Evolutionary conservation across 2,113 vertebrate genomes (phyloP).

Genomic region (Embiotoca jacksoni): DNA sequence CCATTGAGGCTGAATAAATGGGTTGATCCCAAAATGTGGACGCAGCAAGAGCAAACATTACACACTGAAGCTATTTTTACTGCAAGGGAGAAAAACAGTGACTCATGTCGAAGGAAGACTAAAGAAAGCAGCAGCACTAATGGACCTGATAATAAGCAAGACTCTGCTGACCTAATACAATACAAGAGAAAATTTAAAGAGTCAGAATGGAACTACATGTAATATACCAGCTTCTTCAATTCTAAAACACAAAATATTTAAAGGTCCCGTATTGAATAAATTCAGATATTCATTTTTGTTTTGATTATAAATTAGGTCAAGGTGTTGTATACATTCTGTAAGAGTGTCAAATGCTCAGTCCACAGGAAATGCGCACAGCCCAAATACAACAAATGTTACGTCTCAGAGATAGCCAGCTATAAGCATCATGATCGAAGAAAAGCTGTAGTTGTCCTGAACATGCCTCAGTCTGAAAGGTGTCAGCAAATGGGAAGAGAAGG

Average conservation of each 20-base stretch:
- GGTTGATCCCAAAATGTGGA: constrained; percentile 13
- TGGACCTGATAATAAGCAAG: constrained; percentile 4
- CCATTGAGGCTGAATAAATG: neutral
- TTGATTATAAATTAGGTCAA: too few species aligned
- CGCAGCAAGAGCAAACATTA: neutral
- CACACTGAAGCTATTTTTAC: constrained; percentile 18
- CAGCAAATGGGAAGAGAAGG: too few species aligned
- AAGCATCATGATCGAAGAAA: too few species aligned
- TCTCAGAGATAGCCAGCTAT: too few species aligned
- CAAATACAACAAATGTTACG: too few species aligned
- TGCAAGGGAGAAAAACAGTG: constrained; percentile 3
- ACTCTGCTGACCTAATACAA: constrained; percentile 7
- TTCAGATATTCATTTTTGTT: too few species aligned
- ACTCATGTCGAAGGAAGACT: neutral
- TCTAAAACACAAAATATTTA: neutral
- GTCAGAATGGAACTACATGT: neutral
- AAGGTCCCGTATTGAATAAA: too few species aligned
- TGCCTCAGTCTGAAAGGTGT: too few species aligned
- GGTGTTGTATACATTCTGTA: too few species aligned
- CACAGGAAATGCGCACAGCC: too few species aligned
- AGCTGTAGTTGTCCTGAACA: too few species aligned
- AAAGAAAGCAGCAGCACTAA: neutral
- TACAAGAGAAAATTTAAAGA: neutral
- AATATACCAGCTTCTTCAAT: neutral
- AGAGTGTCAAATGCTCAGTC: too few species aligned